A percentile compares a stretch with the other conserved stretches of the same genome.
Conservation (phyloP, 2,797 vertebrate genomes). For the Hypotaenidia okinawae region DNA sequence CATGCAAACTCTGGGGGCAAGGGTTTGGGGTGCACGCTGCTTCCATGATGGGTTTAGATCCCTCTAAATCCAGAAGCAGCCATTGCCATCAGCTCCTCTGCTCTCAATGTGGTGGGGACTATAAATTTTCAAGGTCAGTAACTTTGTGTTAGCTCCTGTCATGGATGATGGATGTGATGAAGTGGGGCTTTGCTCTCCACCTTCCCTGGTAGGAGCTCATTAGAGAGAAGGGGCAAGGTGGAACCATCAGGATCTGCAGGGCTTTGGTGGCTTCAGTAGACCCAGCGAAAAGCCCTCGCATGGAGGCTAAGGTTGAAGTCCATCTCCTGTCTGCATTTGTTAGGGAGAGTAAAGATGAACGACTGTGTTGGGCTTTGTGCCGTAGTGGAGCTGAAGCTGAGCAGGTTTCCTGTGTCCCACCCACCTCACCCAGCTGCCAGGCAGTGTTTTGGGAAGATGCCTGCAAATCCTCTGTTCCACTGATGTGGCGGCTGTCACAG, state of each 20-base stretch:
- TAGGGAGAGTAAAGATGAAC: not conserved
- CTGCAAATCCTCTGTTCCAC: not conserved
- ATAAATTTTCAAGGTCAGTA: not conserved
- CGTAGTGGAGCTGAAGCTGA: not conserved
- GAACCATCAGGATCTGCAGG: not conserved
- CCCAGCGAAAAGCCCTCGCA: rapidly evolving
- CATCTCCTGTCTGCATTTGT: not conserved
- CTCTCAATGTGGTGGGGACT: not conserved
- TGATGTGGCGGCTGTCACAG: rapidly evolving
- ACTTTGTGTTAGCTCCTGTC: not conserved
- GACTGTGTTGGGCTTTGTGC: not conserved
- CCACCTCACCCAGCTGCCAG: not conserved
- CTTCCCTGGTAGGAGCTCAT: rapidly evolving
- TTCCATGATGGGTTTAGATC: not conserved
- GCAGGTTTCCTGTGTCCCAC: not conserved
- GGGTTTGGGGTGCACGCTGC: rapidly evolving
- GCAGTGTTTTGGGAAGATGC: not conserved
- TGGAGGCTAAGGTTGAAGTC: not conserved
- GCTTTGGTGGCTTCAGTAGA: not conserved
- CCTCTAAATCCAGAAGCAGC: not conserved
- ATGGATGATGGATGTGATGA: rapidly evolving
- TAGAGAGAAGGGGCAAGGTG: not conserved
- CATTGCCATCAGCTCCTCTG: not conserved
- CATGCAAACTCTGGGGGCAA: rapidly evolving
- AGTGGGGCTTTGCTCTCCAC: not conserved